Evolutionary conservation across 2,888 invertebrate species (phyloP), one percentile per base, ranked within the genome.

Genomic region (Globia sparganii): DNA sequence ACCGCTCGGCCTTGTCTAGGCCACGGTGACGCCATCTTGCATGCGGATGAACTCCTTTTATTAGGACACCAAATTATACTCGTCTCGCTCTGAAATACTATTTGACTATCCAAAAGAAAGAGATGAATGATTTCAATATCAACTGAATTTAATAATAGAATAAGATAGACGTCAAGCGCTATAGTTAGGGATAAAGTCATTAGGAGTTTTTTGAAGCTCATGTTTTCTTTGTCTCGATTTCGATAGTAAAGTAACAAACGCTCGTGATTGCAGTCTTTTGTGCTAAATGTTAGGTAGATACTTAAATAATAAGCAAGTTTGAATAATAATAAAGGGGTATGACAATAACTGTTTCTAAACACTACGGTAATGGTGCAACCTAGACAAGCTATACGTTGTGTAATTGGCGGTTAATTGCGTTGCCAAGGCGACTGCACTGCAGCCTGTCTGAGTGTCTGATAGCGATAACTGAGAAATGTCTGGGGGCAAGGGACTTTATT

Each of bases 1-100:
- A 95, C 96, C 95, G 96, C 93, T 93, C 96, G 96, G 96, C 96
- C 96, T 96, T 96, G 96, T 96, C 96, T 96, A 96, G 96, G 96
- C 96, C 96, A 93, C 93, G 94, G 92, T 96, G 96, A 96, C 96
- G 96, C 96, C 96, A 96, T 95, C 93, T 94, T 93, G 93, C 92
- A 93, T 94, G 93, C 92, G 91, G 92, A 94, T 92, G 94, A 92
- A 94, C 93, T 94, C 91, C 91, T 95, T 95, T 95, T 95, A 94
- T 95, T 94, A 88, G 93, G 92, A 93, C 92, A 93, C 91, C 85
- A 91, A 94, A 94, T 92, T 91, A 90, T 92, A 85, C 84, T 86
- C 90, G 91, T 95, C 95, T 92, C 92, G 87, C 92, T 96, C 92
- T 82, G 72, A 72, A 90, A 79, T 86, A 76, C 77, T 80, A 77